Conservation (phyloP, 2,797 vertebrate species). For the Labeo calbasu region DNA sequence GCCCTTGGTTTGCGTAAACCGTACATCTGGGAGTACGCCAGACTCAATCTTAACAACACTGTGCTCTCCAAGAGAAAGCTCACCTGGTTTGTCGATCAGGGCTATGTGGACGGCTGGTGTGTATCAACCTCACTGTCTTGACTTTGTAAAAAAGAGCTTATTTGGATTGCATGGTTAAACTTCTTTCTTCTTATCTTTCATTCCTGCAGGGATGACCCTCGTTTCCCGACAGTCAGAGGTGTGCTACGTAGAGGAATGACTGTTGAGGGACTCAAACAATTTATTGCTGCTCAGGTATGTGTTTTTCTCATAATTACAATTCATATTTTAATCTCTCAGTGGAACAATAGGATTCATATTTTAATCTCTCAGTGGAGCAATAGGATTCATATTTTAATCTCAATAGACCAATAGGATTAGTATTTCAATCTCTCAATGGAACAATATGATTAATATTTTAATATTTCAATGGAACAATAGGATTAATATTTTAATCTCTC, state of each 20-base stretch:
- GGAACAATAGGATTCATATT: no score
- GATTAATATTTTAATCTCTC: no score
- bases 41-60: conserved; percentile 98
- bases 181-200: not conserved
- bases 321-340: no score
- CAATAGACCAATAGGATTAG: no score
- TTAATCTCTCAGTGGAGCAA: no score
- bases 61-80: conserved; percentile 97
- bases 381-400: no score
- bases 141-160: not conserved
- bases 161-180: not conserved
- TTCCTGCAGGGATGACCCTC: conserved; percentile 90
- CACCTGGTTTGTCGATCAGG: conserved; percentile 97
- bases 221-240: conserved; percentile 97
- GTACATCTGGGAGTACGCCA: conserved; percentile 94
- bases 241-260: conserved; percentile 97
- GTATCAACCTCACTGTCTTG: conserved; percentile 51
- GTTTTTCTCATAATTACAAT: not conserved
- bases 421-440: no score
- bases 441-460: no score
- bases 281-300: conserved; percentile 94
- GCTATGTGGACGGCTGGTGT: conserved; percentile 97
- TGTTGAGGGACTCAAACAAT: conserved; percentile 96
- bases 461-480: no score
- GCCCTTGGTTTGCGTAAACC: conserved; percentile 90